Base-by-base conservation (phyloP, 2,797 vertebrate species). In the Hippocampus kuda region DNA sequence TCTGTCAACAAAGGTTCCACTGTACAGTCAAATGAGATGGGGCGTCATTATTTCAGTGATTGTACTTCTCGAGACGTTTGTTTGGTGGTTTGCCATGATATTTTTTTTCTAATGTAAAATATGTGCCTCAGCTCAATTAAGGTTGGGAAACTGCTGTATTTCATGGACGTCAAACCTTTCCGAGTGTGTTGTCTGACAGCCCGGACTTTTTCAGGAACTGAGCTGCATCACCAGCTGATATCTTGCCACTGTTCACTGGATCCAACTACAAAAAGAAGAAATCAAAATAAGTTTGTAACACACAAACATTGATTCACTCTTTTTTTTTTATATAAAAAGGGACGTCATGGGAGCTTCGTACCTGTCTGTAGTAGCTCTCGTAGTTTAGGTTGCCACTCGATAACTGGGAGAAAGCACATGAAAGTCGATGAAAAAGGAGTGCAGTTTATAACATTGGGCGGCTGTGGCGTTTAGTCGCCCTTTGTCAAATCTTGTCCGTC, bases 161-260 rank as follows among this genome's bases (percentile, higher is more conserved):
- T 16, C 1, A 24, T n/a, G n/a, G 68, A 13, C 61, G 12, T 38
- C 80, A 89, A 81, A 98, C 97, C 91, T 97, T 97, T 67, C 97
- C 93, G 71, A 99, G 81, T 27, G 92, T 89, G 70, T 86, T 87
- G 83, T 95, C 97, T 10, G 95, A 90, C 30, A 99, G 91, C 0
- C 94, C 94, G 0, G 97, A 98, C 73, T 92, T 94, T 86, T 99
- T 99, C 51, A 99, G 91, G 72, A 99, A 98, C 68, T 95, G 91
- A 0, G 96, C 97, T 2, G 95, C 96, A 85, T 98, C 96, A 5
- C 79, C 90, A 11, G 97, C 94, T 24, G 93, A 94, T 51, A 99
- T 88, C 82, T 89, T 94, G 12, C 97, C 97, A 0, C 92, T 93
- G 72, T 94, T 92, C 8, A 89, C 71, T 22, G 94, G 96, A 84